phyloP scores from a whole-genome alignment of 1,140 invertebrate genomes.

The Bombus haemorrhoidalis region DNA sequence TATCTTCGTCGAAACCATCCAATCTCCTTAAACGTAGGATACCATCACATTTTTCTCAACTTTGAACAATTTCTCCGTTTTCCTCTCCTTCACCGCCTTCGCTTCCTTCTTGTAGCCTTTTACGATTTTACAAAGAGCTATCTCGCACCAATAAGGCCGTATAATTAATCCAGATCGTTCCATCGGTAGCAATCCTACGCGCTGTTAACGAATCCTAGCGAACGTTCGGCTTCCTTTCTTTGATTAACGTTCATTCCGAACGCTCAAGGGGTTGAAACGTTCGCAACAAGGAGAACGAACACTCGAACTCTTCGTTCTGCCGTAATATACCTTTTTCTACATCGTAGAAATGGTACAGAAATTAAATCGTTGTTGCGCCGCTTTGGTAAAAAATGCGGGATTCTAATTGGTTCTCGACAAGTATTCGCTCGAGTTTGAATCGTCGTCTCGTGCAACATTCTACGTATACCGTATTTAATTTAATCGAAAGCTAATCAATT shows the following conservation, averaged over 20 bases:
- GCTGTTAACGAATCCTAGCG: not conserved
- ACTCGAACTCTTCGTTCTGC: too few species aligned
- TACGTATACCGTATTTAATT: not conserved
- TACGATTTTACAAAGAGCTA: too few species aligned
- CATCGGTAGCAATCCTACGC: not conserved
- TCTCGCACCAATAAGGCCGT: too few species aligned
- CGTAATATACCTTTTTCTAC: not conserved
- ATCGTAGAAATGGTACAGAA: not conserved
- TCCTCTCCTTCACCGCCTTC: too few species aligned
- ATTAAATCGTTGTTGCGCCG: not conserved
- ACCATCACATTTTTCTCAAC: not conserved
- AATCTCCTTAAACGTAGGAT: not conserved
- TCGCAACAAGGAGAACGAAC: too few species aligned
- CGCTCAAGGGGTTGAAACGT: not conserved
- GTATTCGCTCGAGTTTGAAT: not conserved
- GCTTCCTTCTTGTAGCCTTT: too few species aligned
- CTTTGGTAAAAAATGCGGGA: not conserved
- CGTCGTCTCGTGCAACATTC: not conserved
- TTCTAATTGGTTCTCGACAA: not conserved
- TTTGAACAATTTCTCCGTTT: not conserved
- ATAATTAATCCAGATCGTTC: slow-evolving; percentile 8
- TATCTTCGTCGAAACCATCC: not conserved
- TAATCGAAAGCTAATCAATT: not conserved
- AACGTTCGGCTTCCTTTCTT: not conserved
- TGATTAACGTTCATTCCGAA: slow-evolving; percentile 5